Evolutionary conservation across 2,888 invertebrate genomes (phyloP).

Genomic region (Gibbula magus): DNA sequence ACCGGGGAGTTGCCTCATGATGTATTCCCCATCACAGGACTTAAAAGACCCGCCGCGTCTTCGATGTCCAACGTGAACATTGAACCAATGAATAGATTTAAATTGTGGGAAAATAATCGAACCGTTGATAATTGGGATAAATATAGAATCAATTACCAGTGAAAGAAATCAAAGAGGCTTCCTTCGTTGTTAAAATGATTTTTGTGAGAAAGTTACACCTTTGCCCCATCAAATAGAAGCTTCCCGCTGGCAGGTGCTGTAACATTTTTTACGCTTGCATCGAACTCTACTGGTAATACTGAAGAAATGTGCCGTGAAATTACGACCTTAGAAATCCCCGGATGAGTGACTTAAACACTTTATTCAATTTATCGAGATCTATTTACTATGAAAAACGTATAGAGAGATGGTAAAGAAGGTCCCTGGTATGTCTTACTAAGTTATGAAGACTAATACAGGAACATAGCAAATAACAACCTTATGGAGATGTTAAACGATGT

Average conservation of each 20-base stretch:
- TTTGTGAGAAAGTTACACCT: not conserved
- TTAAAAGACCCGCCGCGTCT: too few relatives aligned
- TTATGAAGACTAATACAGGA: too few relatives aligned
- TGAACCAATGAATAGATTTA: constrained; percentile 1
- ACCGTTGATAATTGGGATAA: not conserved
- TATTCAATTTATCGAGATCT: too few relatives aligned
- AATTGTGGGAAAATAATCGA: not conserved
- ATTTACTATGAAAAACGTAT: too few relatives aligned
- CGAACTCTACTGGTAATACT: not conserved
- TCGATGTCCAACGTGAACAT: too few relatives aligned
- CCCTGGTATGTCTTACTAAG: too few relatives aligned
- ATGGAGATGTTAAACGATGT: too few relatives aligned
- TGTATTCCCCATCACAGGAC: too few relatives aligned
- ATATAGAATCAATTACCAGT: not conserved
- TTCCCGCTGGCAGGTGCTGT: not conserved
- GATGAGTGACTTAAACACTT: too few relatives aligned
- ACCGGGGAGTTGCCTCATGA: too few relatives aligned
- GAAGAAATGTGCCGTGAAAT: not conserved
- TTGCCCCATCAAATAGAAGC: not conserved
- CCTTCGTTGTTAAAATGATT: not conserved
- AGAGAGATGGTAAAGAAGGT: too few relatives aligned
- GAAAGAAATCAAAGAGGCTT: not conserved
- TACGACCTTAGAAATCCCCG: not conserved
- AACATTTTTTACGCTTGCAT: not conserved
- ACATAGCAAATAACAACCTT: too few relatives aligned